A percentile compares a stretch with the other conserved stretches of the same genome.
phyloP scores from a whole-genome alignment of 1,140 invertebrate genomes.

The Sipha flava region DNA sequence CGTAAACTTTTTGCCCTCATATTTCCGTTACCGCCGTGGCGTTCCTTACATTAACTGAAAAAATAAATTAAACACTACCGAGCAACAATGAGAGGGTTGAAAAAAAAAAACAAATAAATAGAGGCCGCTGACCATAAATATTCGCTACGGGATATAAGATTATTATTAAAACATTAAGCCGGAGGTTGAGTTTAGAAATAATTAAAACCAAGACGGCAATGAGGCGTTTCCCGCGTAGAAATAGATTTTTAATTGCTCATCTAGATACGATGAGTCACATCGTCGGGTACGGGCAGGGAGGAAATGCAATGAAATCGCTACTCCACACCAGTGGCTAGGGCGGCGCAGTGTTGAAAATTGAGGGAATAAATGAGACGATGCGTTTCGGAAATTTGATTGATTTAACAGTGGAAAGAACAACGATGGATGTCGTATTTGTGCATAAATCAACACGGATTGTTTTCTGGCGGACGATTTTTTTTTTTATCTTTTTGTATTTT shows the following conservation, averaged over 20 bases:
- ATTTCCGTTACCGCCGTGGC: background rate
- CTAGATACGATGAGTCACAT: no score
- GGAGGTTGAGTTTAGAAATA: background rate
- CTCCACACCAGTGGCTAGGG: no score
- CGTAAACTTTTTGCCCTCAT: background rate
- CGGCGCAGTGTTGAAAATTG: background rate
- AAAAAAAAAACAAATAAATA: background rate
- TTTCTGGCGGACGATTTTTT: no score
- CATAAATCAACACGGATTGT: background rate
- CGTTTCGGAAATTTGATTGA: background rate
- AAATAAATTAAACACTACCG: constrained; percentile 1
- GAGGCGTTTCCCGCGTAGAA: background rate
- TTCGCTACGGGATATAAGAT: background rate
- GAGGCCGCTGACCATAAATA: background rate
- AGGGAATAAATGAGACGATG: background rate
- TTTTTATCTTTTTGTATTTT: background rate
- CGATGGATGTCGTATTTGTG: background rate
- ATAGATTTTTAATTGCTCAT: background rate
- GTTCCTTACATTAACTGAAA: no score
- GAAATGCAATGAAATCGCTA: no score
- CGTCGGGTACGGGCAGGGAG: no score
- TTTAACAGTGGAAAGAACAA: no score
- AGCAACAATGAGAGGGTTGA: background rate
- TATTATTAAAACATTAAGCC: constrained; percentile 22
- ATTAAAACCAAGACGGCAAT: background rate